Base-by-base conservation (phyloP, 2,797 vertebrate species). In the Myiotriccus ornatus region DNA sequence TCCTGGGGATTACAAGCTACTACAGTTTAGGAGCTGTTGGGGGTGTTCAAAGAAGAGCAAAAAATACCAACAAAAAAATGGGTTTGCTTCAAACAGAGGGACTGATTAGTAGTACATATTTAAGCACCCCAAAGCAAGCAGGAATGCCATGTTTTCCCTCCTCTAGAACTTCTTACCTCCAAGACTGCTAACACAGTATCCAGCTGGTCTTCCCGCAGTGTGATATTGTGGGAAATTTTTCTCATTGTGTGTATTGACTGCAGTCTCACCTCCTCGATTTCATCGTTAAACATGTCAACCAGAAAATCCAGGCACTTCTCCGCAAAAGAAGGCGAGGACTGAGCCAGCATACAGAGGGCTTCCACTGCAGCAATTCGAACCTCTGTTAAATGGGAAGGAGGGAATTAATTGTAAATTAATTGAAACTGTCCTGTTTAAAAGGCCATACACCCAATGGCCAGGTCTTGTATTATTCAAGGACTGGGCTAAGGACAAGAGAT, bases 201-300 rank as follows among this genome's bases (percentile, higher is more conserved):
- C 92, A 99, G 98, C 97, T 99, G 99, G 95, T 99, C 99, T 91
- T 99, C 99, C 53, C 99, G 88, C 41, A 99, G 98, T 0, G 99
- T 99, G 76, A 99, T 99, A 53, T 99, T 98, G 56, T 98, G 98
- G 32, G 99, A 99, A 94, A 99, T 99, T 80, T 99, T 98, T 41
- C 99, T 98, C 97, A 99, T 98, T 11, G 99, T 99, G 46, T 99
- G 99, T 97, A 99, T 99, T 16, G 99, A 99, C 97, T 99, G 99
- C 81, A 99, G 96, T 23, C 99, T 97, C 79, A 99, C 99, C 92
- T 99, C 99, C 96, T 99, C 99, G 4, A 99, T 99, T 93, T 99
- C 99, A 4, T 99, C 99, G 2, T 99, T 99, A 70, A 99, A 99
- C 99, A 99, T 99, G 97, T 99, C 99, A 6, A 99, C 99, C 92